Evolutionary conservation across 2,888 invertebrate species (phyloP).

Genomic region (Oxystoma pomonae): DNA sequence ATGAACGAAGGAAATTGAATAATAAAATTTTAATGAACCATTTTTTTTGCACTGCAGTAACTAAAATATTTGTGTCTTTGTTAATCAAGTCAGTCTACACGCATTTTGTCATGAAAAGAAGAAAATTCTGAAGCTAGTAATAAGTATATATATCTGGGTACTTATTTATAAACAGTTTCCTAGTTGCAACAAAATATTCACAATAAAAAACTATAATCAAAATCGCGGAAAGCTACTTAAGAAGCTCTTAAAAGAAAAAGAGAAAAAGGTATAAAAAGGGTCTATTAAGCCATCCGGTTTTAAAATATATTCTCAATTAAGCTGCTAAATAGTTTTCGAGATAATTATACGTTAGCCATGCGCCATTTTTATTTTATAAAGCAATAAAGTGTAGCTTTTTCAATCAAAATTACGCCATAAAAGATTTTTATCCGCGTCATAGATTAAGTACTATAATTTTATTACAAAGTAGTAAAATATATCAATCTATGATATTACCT

Average conservation of each 20-base stretch:
- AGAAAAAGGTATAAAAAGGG: constrained; percentile 27
- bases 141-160: too few species aligned
- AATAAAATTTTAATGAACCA: too few species aligned
- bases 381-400: constrained; percentile 31
- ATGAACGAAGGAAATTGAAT: too few species aligned
- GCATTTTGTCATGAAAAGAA: too few species aligned
- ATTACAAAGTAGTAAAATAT: constrained; percentile 2
- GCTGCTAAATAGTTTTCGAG: constrained; percentile 34
- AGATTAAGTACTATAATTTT: constrained; percentile 4
- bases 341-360: constrained; percentile 35
- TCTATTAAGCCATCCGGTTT: constrained; percentile 36
- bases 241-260: constrained; percentile 9
- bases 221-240: constrained; percentile 9
- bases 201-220: constrained; percentile 18
- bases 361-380: constrained; percentile 30
- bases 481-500: constrained; percentile 1
- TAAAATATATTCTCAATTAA: constrained; percentile 37
- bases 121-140: too few species aligned
- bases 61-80: too few species aligned
- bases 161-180: too few species aligned
- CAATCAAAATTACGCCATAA: constrained; percentile 29
- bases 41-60: too few species aligned
- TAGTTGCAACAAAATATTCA: constrained; percentile 10
- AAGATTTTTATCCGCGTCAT: constrained; percentile 31
- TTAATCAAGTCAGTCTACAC: too few species aligned